Percentiles rank a stretch among this genome's conserved stretches.
Evolutionary conservation across 2,113 vertebrate genomes (phyloP).

Genomic region (Triplophysa dalaica): DNA sequence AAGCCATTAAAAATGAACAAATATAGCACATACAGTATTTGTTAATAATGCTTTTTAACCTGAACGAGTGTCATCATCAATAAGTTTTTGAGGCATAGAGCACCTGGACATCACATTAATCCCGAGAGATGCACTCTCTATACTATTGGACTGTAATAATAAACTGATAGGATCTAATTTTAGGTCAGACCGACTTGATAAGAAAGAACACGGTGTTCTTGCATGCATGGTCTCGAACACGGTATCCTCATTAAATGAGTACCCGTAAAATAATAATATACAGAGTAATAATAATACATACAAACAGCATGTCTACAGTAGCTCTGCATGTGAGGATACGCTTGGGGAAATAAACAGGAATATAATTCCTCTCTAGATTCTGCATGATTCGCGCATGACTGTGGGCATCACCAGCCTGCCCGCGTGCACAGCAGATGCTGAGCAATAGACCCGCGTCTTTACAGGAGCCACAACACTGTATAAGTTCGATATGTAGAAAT

Average conservation of each 20-base stretch:
- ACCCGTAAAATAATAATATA: no score
- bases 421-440: conserved; percentile 52
- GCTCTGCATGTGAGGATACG: neutral
- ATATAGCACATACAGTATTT: no score
- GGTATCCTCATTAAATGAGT: neutral
- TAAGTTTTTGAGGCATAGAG: no score
- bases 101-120: no score
- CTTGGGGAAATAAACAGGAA: neutral
- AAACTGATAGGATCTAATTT: no score
- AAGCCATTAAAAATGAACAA: no score
- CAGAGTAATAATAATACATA: no score
- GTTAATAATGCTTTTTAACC: no score
- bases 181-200: no score
- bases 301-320: neutral
- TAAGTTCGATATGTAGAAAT: neutral
- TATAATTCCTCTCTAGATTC: neutral
- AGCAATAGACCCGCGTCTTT: conserved; percentile 39
- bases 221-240: neutral
- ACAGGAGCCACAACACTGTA: neutral
- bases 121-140: no score
- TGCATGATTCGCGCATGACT: conserved; percentile 43
- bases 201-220: neutral
- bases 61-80: no score
- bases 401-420: conserved; percentile 22
- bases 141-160: no score